These are phyloP conservation scores for Promerops cafer DNA, from an alignment of 2,113 vertebrate species.

Conservation along the genomic window DNA sequence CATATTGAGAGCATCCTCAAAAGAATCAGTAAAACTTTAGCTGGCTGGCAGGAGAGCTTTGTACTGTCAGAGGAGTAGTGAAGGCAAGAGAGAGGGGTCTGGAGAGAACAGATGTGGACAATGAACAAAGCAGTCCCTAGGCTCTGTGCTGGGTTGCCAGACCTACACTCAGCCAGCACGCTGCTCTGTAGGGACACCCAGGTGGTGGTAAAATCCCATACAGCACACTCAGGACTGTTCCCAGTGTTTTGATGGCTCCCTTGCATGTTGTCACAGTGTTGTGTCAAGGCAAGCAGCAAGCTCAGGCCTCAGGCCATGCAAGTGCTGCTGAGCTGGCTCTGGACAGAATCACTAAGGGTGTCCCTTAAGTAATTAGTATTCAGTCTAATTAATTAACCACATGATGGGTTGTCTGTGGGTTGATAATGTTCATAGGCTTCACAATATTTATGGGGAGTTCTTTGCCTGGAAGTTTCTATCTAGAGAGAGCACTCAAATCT, in stretches of 20 bases:
- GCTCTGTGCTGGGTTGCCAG: neutral
- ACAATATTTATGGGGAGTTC: neutral
- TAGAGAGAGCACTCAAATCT: neutral
- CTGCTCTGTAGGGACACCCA: neutral
- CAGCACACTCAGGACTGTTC: neutral
- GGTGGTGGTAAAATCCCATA: accelerated
- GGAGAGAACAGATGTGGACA: neutral
- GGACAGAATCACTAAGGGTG: neutral
- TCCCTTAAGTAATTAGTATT: constrained; percentile 29
- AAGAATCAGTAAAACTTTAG: neutral
- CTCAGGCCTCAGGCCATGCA: neutral
- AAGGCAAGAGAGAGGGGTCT: neutral
- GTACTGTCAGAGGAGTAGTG: neutral
- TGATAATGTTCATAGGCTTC: neutral
- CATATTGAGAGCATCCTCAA: neutral
- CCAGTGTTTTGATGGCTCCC: neutral
- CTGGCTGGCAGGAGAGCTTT: neutral
- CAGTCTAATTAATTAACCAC: constrained; percentile 38
- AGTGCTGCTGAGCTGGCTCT: neutral
- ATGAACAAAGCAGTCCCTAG: neutral
- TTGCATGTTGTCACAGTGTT: neutral
- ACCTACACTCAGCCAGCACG: neutral
- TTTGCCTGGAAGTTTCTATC: neutral
- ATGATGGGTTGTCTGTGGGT: neutral
- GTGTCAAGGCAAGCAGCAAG: neutral